A percentile compares a stretch with the other conserved stretches of the same genome.
Conservation (phyloP, 2,113 vertebrate species). For the Scartelaos histophorus region DNA sequence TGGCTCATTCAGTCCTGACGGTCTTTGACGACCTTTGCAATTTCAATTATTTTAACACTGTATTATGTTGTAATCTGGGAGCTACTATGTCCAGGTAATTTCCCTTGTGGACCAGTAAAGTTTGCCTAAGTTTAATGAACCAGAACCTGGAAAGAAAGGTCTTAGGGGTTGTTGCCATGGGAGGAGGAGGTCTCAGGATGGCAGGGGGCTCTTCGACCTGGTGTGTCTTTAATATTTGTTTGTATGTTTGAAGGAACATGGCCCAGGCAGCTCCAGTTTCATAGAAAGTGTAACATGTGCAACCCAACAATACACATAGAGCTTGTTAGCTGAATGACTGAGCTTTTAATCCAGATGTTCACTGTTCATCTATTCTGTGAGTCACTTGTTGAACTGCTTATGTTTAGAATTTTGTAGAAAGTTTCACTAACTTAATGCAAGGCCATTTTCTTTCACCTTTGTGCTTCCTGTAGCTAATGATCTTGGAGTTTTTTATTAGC, state of each 20-base stretch:
- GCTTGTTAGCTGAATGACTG: slow-evolving; percentile 34
- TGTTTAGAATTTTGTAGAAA: not conserved
- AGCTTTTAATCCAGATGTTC: slow-evolving; percentile 56
- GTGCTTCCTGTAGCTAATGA: slow-evolving; percentile 1
- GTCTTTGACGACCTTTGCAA: too few relatives aligned
- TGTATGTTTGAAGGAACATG: slow-evolving; percentile 24
- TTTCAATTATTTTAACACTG: too few relatives aligned
- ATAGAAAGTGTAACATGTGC: slow-evolving; percentile 25
- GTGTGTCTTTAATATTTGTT: slow-evolving; percentile 39
- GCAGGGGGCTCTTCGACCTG: slow-evolving; percentile 37
- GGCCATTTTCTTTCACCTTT: not conserved
- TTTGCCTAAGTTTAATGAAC: too few relatives aligned
- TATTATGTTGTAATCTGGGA: too few relatives aligned
- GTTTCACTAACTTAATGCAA: not conserved
- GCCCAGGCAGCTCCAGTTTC: slow-evolving; percentile 28
- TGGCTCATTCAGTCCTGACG: too few relatives aligned
- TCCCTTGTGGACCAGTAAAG: too few relatives aligned
- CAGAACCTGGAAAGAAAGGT: too few relatives aligned
- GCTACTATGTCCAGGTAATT: too few relatives aligned
- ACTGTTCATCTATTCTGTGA: slow-evolving; percentile 44
- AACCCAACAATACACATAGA: slow-evolving; percentile 22
- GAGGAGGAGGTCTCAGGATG: slow-evolving; percentile 41
- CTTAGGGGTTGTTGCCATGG: too few relatives aligned
- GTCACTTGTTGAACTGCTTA: slow-evolving; percentile 23
- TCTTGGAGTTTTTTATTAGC: not conserved